phyloP scores from a whole-genome alignment of 2,888 invertebrate genomes.

The Himalopsyche tibetana region DNA sequence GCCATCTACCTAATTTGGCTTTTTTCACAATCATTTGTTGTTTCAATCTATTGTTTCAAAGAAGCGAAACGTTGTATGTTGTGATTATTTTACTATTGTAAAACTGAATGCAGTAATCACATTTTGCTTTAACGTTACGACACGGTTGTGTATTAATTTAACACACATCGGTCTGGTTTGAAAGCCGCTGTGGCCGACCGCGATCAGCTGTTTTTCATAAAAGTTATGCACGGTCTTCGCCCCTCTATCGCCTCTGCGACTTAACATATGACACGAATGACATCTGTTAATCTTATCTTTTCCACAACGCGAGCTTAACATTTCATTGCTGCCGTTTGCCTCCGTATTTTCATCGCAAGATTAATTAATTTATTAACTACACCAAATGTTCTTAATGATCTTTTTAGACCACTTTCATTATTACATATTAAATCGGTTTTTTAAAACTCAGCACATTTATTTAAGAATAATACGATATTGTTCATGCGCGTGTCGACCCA shows the following conservation, averaged over 20 bases:
- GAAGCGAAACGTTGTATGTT: neutral
- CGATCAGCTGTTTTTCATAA: slow-evolving; percentile 29
- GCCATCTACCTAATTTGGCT: too few species aligned
- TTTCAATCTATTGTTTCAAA: neutral
- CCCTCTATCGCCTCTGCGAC: neutral
- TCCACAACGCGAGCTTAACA: neutral
- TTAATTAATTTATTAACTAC: too few species aligned
- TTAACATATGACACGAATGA: neutral
- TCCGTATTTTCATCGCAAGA: neutral
- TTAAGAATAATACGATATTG: too few species aligned
- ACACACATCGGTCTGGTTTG: slow-evolving; percentile 2
- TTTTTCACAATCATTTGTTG: neutral
- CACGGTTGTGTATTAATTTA: neutral
- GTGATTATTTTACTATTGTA: slow-evolving; percentile 13
- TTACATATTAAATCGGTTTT: too few species aligned
- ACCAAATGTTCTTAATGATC: too few species aligned
- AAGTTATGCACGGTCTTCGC: neutral
- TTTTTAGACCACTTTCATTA: too few species aligned
- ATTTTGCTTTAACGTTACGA: neutral
- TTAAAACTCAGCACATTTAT: too few species aligned
- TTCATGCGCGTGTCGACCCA: too few species aligned
- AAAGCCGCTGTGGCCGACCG: neutral
- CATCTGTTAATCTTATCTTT: slow-evolving; percentile 29
- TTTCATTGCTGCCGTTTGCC: neutral
- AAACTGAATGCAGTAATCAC: neutral